phyloP scores from a whole-genome alignment of 2,113 vertebrate species.

The Dipodomys spectabilis region DNA sequence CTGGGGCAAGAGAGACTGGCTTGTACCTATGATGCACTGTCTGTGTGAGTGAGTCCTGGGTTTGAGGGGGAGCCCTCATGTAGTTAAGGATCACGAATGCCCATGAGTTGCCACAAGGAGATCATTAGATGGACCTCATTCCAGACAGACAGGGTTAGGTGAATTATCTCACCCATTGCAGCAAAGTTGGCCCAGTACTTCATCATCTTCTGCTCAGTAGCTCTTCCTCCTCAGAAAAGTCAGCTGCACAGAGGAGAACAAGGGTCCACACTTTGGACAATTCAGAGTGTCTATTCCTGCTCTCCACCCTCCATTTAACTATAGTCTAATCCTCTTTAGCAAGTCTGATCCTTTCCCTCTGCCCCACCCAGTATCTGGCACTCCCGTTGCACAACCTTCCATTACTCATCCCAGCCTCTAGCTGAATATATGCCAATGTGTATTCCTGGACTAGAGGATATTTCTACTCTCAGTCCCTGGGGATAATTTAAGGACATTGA shows the following conservation, averaged over 20 bases:
- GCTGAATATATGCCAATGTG: background rate
- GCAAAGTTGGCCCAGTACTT: slow-evolving; percentile 85
- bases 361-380: no score
- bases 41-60: background rate
- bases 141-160: background rate
- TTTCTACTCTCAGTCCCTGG: background rate
- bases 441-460: background rate
- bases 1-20: background rate
- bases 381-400: background rate
- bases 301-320: no score
- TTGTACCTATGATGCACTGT: background rate
- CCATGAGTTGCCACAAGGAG: background rate
- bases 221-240: slow-evolving; percentile 87
- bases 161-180: slow-evolving; percentile 86
- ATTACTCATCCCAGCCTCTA: background rate
- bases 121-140: rapidly evolving
- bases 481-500: background rate
- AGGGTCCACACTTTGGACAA: no score
- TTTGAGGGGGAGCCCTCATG: background rate
- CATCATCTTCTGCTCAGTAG: slow-evolving; percentile 82
- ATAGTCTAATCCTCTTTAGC: no score
- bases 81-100: background rate
- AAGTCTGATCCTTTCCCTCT: background rate
- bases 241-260: slow-evolving; percentile 78
- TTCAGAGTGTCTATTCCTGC: no score